Conservation (phyloP, 2,888 invertebrate genomes). For the Orchesellides sinensis region DNA sequence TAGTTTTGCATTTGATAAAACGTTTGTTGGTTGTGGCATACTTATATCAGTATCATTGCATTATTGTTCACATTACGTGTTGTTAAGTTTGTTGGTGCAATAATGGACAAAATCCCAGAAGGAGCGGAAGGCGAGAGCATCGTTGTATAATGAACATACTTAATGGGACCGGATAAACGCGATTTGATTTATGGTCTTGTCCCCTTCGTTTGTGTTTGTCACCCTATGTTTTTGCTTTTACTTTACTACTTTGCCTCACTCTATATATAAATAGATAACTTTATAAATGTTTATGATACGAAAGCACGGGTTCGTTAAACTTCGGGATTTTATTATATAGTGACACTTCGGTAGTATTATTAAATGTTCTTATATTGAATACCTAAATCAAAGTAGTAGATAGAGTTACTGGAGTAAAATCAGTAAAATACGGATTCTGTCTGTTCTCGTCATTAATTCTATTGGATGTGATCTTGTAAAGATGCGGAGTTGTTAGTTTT, state of each 20-base stretch:
- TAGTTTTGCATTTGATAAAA: too few relatives aligned
- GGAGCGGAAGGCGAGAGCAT: constrained; percentile 57
- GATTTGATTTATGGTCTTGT: constrained; percentile 66
- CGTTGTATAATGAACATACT: constrained; percentile 50
- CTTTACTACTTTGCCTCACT: neutral
- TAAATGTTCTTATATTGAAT: too few relatives aligned
- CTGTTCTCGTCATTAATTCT: too few relatives aligned
- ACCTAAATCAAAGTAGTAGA: too few relatives aligned
- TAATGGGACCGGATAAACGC: constrained; percentile 60
- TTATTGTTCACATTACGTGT: neutral
- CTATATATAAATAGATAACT: too few relatives aligned
- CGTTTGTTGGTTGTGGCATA: neutral
- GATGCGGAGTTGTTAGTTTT: too few relatives aligned
- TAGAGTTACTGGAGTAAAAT: too few relatives aligned
- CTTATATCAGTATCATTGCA: neutral
- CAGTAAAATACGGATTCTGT: too few relatives aligned
- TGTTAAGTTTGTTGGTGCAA: constrained; percentile 19
- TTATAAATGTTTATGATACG: too few relatives aligned
- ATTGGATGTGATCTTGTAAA: too few relatives aligned
- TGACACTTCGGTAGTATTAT: neutral
- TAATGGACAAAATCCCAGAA: constrained; percentile 33
- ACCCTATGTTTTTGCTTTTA: neutral
- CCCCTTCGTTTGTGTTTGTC: constrained; percentile 17
- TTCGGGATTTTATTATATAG: neutral
- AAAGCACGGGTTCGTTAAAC: neutral